These are phyloP conservation scores for Moxostoma hubbsi DNA, from an alignment of 2,797 vertebrate species.

Conservation along the genomic window DNA sequence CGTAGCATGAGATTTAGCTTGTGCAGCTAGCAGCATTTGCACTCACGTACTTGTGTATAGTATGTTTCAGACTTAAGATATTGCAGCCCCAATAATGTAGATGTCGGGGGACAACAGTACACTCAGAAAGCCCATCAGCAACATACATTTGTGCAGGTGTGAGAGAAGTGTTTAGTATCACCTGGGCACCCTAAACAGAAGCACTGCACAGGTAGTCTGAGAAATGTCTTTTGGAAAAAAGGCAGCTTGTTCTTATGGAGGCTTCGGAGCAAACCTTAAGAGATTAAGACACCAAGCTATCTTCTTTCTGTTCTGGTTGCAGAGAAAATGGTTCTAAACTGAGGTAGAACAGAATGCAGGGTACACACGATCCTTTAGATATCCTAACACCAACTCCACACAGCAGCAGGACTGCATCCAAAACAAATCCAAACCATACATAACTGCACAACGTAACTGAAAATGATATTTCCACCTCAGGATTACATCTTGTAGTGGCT, in stretches of 20 bases:
- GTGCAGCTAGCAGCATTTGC: too few species aligned
- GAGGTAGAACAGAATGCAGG: conserved; percentile 92
- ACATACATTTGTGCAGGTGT: not conserved
- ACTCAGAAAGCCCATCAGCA: conserved; percentile 3
- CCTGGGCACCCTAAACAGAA: conserved; percentile 41
- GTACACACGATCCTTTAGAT: conserved; percentile 79
- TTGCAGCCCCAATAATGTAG: not conserved
- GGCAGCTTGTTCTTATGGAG: conserved; percentile 64
- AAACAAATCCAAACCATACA: conserved; percentile 52
- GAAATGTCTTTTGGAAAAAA: conserved; percentile 46
- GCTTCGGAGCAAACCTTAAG: conserved; percentile 74
- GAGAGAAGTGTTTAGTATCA: conserved; percentile 32
- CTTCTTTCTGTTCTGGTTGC: conserved; percentile 79
- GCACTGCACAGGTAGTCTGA: conserved; percentile 58
- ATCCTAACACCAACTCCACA: conserved; percentile 75
- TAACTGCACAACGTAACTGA: conserved; percentile 31
- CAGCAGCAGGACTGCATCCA: conserved; percentile 71
- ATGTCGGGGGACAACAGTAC: too few species aligned
- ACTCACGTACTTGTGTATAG: not conserved
- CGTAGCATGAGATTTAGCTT: too few species aligned
- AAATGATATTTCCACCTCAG: conserved; percentile 62
- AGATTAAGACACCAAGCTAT: conserved; percentile 71
- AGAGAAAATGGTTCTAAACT: conserved; percentile 86
- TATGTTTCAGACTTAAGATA: conserved; percentile 18
- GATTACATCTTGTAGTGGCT: conserved; percentile 63